Conservation (phyloP, 2,888 invertebrate genomes). For the Rhagonycha fulva region DNA sequence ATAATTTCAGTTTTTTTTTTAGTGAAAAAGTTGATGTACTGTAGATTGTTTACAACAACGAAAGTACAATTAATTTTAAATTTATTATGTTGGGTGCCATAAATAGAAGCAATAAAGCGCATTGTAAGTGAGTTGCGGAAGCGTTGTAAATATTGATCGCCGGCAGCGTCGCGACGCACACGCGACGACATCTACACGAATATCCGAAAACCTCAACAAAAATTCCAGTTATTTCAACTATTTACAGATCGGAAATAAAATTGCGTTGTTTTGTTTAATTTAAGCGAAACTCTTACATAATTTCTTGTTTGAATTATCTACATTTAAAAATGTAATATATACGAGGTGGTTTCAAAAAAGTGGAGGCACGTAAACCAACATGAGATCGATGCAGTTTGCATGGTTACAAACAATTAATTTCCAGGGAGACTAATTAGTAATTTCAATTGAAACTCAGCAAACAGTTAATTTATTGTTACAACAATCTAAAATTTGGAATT, state of each 20-base stretch:
- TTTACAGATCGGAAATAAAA: not conserved
- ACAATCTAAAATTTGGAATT: no score
- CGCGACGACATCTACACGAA: conserved; percentile 1
- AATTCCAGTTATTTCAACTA: not conserved
- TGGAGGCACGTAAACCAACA: not conserved
- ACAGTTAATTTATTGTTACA: not conserved
- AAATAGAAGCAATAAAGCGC: not conserved
- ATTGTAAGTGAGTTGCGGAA: conserved; percentile 1
- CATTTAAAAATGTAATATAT: not conserved
- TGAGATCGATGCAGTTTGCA: not conserved
- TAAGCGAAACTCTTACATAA: not conserved
- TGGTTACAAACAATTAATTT: not conserved
- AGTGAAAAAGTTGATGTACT: not conserved
- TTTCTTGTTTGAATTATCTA: not conserved
- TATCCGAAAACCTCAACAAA: not conserved
- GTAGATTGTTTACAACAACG: not conserved
- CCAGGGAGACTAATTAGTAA: not conserved
- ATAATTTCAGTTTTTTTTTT: not conserved
- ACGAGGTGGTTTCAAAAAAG: not conserved
- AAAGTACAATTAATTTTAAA: not conserved
- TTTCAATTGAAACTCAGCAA: not conserved
- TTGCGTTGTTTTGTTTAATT: not conserved
- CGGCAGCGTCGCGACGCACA: conserved; percentile 6
- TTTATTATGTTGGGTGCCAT: not conserved
- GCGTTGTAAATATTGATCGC: conserved; percentile 12